Base-by-base conservation (phyloP, 2,113 vertebrate genomes). In the Arothron firmamentum region DNA sequence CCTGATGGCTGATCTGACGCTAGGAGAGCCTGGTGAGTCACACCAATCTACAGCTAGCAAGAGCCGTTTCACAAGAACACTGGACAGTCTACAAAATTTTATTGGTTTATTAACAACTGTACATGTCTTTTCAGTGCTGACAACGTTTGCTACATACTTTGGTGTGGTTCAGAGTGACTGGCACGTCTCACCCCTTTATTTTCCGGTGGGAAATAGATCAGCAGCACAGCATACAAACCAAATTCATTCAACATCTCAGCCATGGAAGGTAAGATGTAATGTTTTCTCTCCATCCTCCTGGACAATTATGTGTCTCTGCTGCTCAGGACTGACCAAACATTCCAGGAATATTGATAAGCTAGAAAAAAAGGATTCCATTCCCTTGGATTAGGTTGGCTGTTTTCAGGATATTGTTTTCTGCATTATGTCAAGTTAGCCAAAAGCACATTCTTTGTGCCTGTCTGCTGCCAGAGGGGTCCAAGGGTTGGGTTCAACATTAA, bases 141-240 rank as follows among this genome's bases (percentile, higher is more conserved):
- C 87, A 87, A 88, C 89, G 72, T 92, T 92, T 86, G 92, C 92
- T 93, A 92, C 90, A 91, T 87, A 90, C 89, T 92, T 93, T 90
- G 92, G 91, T 91, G 92, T 90, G 78, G 90, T 84, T 87, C 80
- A 31, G 83, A 85, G 78, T 89, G 76, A 66, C 70, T 4, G 72
- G 16, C 71, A 52, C 79, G 2, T 47, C 56, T 68, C 47, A 56
- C 75, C 67, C 70, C 59, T 56, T 70, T 12, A 16, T 70, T 38
- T 71, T 75, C 21, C 77, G 42, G 74, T 70, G 63, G 75, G 74
- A 85, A 69, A 76, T 56, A 65, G 56, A 63, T 68, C 59, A 65
- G 62, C 56, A 79, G 73, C 79, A 72, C 71, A 78, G 79, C 70
- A 77, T 70, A 72, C 52, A 68, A 77, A 70, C 61, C 57, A 72